These are phyloP conservation scores for Poeciliopsis prolifica DNA, from an alignment of 2,113 vertebrate genomes.

Conservation along the genomic window DNA sequence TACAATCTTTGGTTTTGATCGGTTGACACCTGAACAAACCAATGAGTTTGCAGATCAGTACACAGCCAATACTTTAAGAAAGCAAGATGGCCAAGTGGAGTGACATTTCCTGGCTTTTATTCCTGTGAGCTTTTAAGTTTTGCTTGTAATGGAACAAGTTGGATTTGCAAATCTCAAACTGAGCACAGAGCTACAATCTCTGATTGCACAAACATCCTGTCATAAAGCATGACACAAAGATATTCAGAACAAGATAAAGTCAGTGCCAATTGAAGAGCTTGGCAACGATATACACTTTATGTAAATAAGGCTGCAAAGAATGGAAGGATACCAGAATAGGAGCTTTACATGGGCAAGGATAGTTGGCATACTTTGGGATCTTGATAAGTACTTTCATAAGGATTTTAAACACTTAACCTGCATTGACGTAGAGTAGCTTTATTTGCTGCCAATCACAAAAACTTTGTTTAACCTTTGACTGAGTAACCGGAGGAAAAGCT, in stretches of 20 bases:
- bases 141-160: neutral
- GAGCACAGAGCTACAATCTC: neutral
- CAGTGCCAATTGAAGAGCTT: no score
- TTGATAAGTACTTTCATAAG: neutral
- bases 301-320: neutral
- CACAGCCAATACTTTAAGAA: no score
- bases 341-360: neutral
- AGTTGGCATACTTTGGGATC: neutral
- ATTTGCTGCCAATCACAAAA: conserved; percentile 3
- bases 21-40: no score
- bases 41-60: no score
- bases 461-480: conserved; percentile 4
- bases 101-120: no score
- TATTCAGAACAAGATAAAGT: neutral
- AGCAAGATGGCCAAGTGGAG: no score
- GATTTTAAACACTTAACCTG: neutral
- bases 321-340: neutral
- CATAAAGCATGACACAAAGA: neutral
- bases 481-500: conserved; percentile 10
- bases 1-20: no score
- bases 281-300: neutral
- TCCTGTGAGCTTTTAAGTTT: no score
- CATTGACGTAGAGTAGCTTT: neutral
- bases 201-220: neutral
- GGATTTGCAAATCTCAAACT: neutral